phyloP scores from a whole-genome alignment of 92 coral and sea anemone genomes.

The Porites divaricata region DNA sequence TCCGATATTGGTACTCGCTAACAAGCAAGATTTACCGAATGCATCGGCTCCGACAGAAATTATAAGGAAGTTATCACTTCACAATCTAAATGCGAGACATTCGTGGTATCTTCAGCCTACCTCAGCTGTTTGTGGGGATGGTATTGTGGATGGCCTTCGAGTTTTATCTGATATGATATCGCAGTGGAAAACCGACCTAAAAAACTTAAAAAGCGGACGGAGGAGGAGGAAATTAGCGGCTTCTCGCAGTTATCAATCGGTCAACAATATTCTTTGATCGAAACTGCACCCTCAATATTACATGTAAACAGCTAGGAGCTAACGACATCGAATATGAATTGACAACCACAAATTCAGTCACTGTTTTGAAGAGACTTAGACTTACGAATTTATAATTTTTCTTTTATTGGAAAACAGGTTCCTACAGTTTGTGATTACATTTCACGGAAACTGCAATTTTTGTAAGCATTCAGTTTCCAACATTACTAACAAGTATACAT shows the following conservation, averaged over 20 bases:
- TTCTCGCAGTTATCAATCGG: slow-evolving; percentile 74
- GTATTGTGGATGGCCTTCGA: slow-evolving; percentile 85
- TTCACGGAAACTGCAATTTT: no score
- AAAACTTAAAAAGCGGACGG: slow-evolving; percentile 66
- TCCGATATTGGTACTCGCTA: slow-evolving; percentile 91
- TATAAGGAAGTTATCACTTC: slow-evolving; percentile 76
- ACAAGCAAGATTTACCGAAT: slow-evolving; percentile 92
- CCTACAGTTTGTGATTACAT: no score
- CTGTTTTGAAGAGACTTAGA: no score
- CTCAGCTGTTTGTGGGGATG: slow-evolving; percentile 93
- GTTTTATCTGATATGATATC: slow-evolving; percentile 92
- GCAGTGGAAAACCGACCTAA: slow-evolving; percentile 86
- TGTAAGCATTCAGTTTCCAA: no score
- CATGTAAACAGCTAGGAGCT: not conserved
- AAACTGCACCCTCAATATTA: not conserved
- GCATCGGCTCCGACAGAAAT: slow-evolving; percentile 85
- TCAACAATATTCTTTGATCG: slow-evolving; percentile 70
- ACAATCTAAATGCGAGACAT: slow-evolving; percentile 80
- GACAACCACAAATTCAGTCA: not conserved
- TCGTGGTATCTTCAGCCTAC: slow-evolving; percentile 95
- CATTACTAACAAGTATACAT: no score
- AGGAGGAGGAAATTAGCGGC: slow-evolving; percentile 62
- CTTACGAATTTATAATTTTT: not conserved
- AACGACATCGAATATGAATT: not conserved
- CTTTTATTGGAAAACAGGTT: no score